Evolutionary conservation across 2,888 invertebrate species (phyloP).

Genomic region (Drosophila kambysellisi): DNA sequence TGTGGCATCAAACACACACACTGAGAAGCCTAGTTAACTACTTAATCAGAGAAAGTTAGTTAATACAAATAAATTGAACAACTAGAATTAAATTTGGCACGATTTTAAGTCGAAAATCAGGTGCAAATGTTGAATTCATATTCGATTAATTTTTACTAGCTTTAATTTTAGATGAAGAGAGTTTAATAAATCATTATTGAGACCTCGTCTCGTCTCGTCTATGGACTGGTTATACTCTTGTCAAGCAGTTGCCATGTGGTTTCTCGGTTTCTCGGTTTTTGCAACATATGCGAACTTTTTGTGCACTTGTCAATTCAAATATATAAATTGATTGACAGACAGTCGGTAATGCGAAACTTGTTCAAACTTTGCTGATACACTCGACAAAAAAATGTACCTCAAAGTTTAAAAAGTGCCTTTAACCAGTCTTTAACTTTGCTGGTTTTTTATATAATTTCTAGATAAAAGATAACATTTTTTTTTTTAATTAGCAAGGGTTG

Average conservation of each 20-base stretch:
- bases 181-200: not conserved
- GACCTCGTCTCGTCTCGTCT: not conserved
- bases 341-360: constrained; percentile 64
- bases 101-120: too few relatives aligned
- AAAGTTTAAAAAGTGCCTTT: not conserved
- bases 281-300: constrained; percentile 19
- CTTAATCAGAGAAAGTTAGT: not conserved
- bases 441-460: not conserved
- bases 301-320: constrained; percentile 55
- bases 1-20: not conserved
- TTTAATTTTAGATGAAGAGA: not conserved
- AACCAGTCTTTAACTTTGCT: accelerated
- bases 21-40: not conserved
- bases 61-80: not conserved
- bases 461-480: not conserved
- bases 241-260: constrained; percentile 27
- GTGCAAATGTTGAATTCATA: not conserved
- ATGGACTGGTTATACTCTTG: constrained; percentile 16
- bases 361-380: not conserved
- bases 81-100: not conserved
- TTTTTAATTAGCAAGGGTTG: not conserved
- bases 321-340: constrained; percentile 68
- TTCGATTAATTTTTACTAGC: not conserved
- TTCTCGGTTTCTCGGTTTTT: constrained; percentile 15
- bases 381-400: not conserved